Percentiles rank a stretch among this genome's conserved stretches.
These are phyloP conservation scores for Toxotes lorentzi DNA, from an alignment of 2,797 vertebrate genomes.

Conservation along the genomic window DNA sequence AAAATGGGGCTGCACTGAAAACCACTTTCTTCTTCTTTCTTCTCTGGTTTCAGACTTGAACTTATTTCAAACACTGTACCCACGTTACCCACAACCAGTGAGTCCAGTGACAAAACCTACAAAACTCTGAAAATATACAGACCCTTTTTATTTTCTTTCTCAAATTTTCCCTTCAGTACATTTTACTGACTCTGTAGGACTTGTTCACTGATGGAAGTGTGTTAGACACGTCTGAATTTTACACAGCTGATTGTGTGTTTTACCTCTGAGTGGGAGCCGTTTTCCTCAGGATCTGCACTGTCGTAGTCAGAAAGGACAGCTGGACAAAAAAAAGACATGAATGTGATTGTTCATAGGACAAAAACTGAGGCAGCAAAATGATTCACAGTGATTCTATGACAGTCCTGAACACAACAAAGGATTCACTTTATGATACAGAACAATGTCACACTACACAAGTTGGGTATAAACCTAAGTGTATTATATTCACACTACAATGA, in stretches of 20 bases:
- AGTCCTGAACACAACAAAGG: background rate
- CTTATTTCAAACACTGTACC: too few species aligned
- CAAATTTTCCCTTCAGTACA: background rate
- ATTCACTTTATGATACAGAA: background rate
- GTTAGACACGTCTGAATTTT: background rate
- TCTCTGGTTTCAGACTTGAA: too few species aligned
- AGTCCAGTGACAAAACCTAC: too few species aligned
- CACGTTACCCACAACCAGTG: too few species aligned
- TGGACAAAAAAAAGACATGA: conserved; percentile 58
- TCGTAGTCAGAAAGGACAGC: conserved; percentile 97
- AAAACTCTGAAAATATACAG: too few species aligned
- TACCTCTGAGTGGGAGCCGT: conserved; percentile 92
- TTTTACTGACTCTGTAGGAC: background rate
- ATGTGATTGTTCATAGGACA: background rate
- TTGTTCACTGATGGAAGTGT: too few species aligned
- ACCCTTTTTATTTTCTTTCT: too few species aligned
- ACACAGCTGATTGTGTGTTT: background rate
- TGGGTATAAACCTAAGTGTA: too few species aligned
- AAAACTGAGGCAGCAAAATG: background rate
- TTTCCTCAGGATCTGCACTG: conserved; percentile 92
- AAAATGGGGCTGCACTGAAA: too few species aligned
- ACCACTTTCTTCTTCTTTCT: too few species aligned
- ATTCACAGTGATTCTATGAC: background rate
- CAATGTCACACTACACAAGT: background rate
- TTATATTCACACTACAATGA: background rate